Conservation (phyloP, 2,113 vertebrate genomes). For the Microtus oregoni region DNA sequence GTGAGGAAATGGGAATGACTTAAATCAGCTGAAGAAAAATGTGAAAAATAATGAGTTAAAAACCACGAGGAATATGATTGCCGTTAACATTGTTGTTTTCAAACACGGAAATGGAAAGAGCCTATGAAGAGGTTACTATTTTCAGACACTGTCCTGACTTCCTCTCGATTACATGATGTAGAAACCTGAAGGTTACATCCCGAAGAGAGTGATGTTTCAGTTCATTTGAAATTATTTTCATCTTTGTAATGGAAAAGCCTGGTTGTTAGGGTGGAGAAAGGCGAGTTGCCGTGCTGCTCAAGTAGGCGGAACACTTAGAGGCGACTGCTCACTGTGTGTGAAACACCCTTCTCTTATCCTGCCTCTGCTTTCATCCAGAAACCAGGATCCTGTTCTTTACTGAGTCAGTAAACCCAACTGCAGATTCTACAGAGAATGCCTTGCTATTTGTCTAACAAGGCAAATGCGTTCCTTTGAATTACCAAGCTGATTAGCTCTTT, state of each 20-base stretch:
- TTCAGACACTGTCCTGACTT: background rate
- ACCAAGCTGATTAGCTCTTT: conserved; percentile 45
- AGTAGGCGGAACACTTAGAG: background rate
- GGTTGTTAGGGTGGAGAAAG: background rate
- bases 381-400: background rate
- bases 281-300: background rate
- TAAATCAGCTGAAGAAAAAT: background rate
- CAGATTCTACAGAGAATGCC: background rate
- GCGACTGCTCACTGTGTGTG: background rate
- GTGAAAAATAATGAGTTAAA: background rate
- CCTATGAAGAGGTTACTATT: background rate
- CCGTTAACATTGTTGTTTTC: background rate
- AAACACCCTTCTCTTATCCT: background rate
- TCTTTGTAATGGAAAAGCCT: conserved; percentile 51
- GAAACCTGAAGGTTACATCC: conserved; percentile 34
- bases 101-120: background rate
- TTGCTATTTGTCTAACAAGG: conserved; percentile 25
- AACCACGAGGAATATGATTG: background rate
- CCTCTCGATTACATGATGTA: background rate
- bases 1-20: background rate
- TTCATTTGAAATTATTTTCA: conserved; percentile 48
- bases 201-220: background rate
- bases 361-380: background rate
- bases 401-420: background rate
- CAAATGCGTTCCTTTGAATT: conserved; percentile 46